These are phyloP conservation scores for Wiebesia pumilae DNA, from an alignment of 1,140 invertebrate genomes.

Conservation along the genomic window DNA sequence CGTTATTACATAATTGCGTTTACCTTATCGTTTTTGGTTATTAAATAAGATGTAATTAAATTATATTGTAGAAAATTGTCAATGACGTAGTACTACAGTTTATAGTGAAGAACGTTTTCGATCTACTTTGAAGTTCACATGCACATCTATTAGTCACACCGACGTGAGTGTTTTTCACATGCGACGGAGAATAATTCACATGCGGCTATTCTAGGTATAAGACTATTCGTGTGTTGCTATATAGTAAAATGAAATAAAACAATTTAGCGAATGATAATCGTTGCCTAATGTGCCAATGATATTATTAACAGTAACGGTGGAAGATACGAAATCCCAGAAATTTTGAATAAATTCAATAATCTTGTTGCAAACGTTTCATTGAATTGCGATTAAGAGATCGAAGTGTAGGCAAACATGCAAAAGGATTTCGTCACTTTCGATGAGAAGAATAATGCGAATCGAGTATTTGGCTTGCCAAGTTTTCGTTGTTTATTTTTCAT, in stretches of 20 bases:
- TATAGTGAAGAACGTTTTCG: background rate
- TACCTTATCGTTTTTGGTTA: background rate
- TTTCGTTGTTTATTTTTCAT: slow-evolving; percentile 11
- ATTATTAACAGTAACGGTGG: slow-evolving; percentile 7
- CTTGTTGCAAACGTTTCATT: background rate
- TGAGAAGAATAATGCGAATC: slow-evolving; percentile 14
- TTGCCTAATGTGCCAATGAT: slow-evolving; percentile 10
- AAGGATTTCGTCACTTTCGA: slow-evolving; percentile 12
- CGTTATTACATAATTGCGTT: background rate
- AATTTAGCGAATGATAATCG: background rate
- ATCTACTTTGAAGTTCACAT: slow-evolving; percentile 7
- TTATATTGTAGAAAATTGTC: background rate
- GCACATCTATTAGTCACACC: slow-evolving; percentile 23
- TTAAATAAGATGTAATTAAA: background rate
- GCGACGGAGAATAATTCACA: slow-evolving; percentile 30
- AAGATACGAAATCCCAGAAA: background rate
- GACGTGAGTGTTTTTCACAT: slow-evolving; percentile 8
- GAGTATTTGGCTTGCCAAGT: slow-evolving; percentile 32
- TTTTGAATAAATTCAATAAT: background rate
- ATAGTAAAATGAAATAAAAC: background rate
- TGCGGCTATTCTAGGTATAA: background rate
- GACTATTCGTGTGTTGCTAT: background rate
- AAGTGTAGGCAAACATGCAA: slow-evolving; percentile 31
- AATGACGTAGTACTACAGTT: background rate
- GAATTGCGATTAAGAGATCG: background rate